Evolutionary conservation across 2,888 invertebrate species (phyloP), one percentile per base, ranked within the genome.

Genomic region (Spodoptera picta): DNA sequence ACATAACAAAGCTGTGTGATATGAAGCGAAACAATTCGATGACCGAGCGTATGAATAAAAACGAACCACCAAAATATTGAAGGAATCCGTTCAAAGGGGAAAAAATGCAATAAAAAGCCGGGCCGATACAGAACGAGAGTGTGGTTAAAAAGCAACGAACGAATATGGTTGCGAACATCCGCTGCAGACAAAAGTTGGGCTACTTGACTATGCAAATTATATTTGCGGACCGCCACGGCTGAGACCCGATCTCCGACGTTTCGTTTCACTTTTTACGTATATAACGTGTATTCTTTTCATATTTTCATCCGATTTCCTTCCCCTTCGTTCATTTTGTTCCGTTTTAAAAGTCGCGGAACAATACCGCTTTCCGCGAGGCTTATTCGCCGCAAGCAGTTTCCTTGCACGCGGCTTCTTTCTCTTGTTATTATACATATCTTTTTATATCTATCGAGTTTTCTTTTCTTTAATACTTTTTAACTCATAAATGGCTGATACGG

Each of bases 141-240:
- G 92, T 90, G 92, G 92, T 91, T 92, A 91, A 92, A 93, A 94
- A 94, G 93, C 92, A 91, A 93, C 92, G 88, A 90, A 90, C 92
- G 94, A 92, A 92, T 93, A 93, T 93, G 94, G 92, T 91, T 90
- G 89, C 91, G 90, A 93, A 92, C 92, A 92, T 92, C 93, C 92
- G 93, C 84, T 89, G 90, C 93, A 93, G 92, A 93, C 94, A 92
- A 93, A 93, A 92, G 92, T 94, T 91, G 82, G 91, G 88, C 93
- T 94, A 95, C 93, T 95, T 94, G 94, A 86, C 93, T 94, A 95
- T 95, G 95, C 95, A 95, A 95, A 95, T 95, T 95, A 94, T 94
- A 95, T 95, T 95, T 95, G 94, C 95, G 90, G 94, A 95, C 95
- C 90, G 90, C 90, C 89, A 87, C 90, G 90, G 86, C 87, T 87